Base-by-base conservation (phyloP, 1,140 invertebrate genomes). In the Pachypeltis micranthus region DNA sequence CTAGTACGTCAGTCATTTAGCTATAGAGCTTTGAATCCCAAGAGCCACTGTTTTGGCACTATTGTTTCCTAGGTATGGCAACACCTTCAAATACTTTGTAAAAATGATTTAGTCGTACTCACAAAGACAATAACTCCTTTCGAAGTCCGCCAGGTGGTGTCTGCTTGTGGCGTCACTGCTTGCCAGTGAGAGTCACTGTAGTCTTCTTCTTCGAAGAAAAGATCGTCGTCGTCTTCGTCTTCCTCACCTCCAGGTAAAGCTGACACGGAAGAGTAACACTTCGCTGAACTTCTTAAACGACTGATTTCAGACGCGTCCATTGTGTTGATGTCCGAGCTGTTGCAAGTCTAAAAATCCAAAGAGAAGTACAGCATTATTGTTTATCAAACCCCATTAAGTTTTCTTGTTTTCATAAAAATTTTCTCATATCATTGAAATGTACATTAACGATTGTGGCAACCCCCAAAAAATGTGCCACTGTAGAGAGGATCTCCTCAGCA, bases 131-230 rank as follows among this genome's bases (percentile, higher is more conserved):
- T n/a, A 10, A 10, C 7, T 10, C 7, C 34, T 7, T 39, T 7
- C 7, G 34, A 39, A 39, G n/a, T 7, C 7, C 34, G 34, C 34
- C 34, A n/a, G 34, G 7, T 39, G 7, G 34, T 39, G n/a, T 7
- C n/a, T n/a, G 34, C n/a, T n/a, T n/a, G n/a, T n/a, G n/a, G n/a
- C 34, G 34, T 39, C 34, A n/a, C n/a, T 39, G 34, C n/a, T n/a
- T n/a, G 34, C 34, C 34, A n/a, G n/a, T 7, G n/a, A 39, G 7
- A 39, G 7, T n/a, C 31, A 63, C 26, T 63, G 44, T 76, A 70
- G 64, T 74, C 64, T 12, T 47, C 4, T 65, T 54, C 14, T 28
- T 23, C 10, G 19, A 19, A 1, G 28, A 23, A 1, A 19, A 56
- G 7, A 19, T 59, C 55, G 12, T 12, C 44, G 23, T 59, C 57